phyloP scores from a whole-genome alignment of 2,113 vertebrate genomes.

The Anser brachyrhynchus region DNA sequence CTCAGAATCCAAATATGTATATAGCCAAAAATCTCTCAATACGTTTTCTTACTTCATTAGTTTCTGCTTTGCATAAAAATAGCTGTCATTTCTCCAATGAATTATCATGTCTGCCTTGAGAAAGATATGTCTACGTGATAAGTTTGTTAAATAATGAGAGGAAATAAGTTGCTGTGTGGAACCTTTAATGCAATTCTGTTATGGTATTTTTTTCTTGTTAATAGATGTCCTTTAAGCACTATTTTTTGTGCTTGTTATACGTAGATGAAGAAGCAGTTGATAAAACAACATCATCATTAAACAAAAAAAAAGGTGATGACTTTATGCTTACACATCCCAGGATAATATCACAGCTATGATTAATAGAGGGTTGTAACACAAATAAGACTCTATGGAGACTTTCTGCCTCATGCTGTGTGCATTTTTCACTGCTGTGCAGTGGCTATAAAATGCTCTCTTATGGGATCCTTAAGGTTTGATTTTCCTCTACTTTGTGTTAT shows the following conservation, averaged over 20 bases:
- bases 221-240: neutral
- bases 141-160: slow-evolving; percentile 9
- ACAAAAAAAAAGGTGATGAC: neutral
- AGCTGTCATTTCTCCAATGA: neutral
- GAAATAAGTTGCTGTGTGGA: slow-evolving; percentile 19
- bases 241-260: neutral
- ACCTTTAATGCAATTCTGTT: neutral
- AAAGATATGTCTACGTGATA: neutral
- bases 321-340: neutral
- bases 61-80: slow-evolving; percentile 30
- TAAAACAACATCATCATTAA: neutral
- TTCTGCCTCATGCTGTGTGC: neutral
- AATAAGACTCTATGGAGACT: neutral
- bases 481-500: neutral
- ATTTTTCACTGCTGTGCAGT: neutral
- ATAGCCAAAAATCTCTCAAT: slow-evolving; percentile 10
- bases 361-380: slow-evolving; percentile 2
- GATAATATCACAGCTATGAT: neutral
- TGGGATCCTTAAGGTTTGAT: neutral
- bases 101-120: slow-evolving; percentile 20
- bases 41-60: slow-evolving; percentile 16
- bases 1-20: fast-evolving
- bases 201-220: neutral
- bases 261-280: neutral
- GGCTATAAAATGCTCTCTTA: slow-evolving; percentile 15